Percentiles rank a stretch among this genome's conserved stretches.
phyloP scores from a whole-genome alignment of 2,113 vertebrate species.

The Prochilodus magdalenae region DNA sequence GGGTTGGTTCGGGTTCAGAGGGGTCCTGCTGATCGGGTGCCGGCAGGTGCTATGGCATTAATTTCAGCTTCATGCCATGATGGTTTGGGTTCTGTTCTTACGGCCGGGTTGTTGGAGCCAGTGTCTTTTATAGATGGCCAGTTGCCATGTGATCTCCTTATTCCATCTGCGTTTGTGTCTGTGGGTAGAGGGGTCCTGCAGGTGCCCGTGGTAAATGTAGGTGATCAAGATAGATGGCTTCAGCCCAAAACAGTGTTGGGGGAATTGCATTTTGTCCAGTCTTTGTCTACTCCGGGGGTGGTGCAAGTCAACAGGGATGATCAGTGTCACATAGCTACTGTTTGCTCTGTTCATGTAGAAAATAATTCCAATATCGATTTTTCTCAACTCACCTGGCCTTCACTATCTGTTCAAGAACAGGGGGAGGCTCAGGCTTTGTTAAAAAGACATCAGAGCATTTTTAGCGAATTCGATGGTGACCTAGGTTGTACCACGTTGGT shows the following conservation, averaged over 20 bases:
- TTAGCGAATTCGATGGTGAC: too few relatives aligned
- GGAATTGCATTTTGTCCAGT: neutral
- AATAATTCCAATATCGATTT: neutral
- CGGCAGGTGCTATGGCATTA: neutral
- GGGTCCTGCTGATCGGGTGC: neutral
- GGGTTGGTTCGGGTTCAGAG: neutral
- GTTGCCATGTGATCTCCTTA: neutral
- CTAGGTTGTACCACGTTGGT: too few relatives aligned
- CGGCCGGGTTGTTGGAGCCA: neutral
- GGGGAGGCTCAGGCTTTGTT: too few relatives aligned
- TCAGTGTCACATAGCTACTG: neutral
- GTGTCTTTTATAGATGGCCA: neutral
- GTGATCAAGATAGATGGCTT: too few relatives aligned
- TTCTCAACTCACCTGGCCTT: too few relatives aligned
- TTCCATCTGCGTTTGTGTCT: neutral
- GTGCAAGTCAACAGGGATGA: neutral
- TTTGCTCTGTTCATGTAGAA: neutral
- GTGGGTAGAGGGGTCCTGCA: too few relatives aligned
- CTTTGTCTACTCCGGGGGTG: neutral
- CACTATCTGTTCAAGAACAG: too few relatives aligned
- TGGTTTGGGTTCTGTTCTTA: neutral
- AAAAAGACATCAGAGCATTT: too few relatives aligned
- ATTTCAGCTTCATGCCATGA: neutral
- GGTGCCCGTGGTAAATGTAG: too few relatives aligned
- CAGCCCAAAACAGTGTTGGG: too few relatives aligned